Percentiles rank a stretch among this genome's conserved stretches.
phyloP scores from a whole-genome alignment of 1,140 invertebrate genomes.

The Platorchestia sp. region DNA sequence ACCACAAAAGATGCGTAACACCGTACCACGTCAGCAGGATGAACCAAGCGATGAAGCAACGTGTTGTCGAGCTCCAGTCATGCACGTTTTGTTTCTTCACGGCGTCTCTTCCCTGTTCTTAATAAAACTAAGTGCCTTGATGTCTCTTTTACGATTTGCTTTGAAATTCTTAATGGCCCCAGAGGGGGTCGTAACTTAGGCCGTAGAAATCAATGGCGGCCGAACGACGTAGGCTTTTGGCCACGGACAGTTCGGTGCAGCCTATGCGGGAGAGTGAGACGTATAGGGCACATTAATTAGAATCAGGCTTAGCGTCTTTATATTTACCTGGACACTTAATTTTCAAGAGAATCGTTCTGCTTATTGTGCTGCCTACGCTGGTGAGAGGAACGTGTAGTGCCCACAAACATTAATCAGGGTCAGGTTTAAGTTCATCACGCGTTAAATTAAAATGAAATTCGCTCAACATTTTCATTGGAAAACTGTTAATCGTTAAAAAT shows the following conservation, averaged over 20 bases:
- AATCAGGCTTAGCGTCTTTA: no score
- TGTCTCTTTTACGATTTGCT: neutral
- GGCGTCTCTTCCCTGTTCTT: neutral
- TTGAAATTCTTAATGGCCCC: neutral
- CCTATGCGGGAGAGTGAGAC: neutral
- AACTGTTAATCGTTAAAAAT: no score
- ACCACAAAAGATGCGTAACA: neutral
- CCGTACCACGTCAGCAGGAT: neutral
- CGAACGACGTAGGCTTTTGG: neutral
- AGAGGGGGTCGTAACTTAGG: neutral
- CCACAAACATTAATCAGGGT: no score
- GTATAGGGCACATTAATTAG: no score
- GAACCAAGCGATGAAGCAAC: neutral
- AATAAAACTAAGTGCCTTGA: neutral
- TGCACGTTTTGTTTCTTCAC: neutral
- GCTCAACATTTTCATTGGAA: no score
- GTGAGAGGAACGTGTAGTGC: no score
- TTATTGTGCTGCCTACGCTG: no score
- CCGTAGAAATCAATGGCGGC: neutral
- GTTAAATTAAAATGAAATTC: no score
- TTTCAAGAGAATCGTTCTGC: no score
- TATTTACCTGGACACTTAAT: no score
- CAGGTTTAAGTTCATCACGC: no score
- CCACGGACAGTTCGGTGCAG: neutral
- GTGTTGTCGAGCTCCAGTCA: neutral